These are phyloP conservation scores for Thalpophila matura DNA, from an alignment of 2,888 invertebrate species.

Conservation along the genomic window DNA sequence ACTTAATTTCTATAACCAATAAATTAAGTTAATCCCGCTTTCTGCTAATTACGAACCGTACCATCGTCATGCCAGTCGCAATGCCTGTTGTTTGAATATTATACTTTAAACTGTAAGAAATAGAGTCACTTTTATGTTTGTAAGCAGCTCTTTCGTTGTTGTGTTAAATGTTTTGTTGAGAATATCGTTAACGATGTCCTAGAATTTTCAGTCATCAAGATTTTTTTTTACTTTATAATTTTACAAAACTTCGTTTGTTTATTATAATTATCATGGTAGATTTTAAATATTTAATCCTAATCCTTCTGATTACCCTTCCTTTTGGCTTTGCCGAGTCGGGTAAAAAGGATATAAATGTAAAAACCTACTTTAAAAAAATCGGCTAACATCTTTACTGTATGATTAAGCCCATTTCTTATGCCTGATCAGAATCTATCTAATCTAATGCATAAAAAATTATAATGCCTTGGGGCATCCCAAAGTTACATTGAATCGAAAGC, in stretches of 20 bases:
- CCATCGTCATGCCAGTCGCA: constrained; percentile 4
- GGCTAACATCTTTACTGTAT: neutral
- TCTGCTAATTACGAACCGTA: constrained; percentile 54
- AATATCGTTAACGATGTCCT: constrained; percentile 28
- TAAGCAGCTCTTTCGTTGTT: constrained; percentile 11
- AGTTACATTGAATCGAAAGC: constrained; percentile 13
- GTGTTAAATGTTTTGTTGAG: constrained; percentile 13
- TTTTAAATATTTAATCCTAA: too few species aligned
- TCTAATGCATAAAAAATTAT: too few species aligned
- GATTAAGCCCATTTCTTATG: too few species aligned
- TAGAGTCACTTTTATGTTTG: constrained; percentile 9
- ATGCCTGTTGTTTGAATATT: constrained; percentile 18
- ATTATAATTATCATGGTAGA: too few species aligned
- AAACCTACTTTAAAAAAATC: neutral
- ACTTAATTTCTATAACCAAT: constrained; percentile 52
- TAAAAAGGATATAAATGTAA: too few species aligned
- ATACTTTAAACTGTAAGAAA: neutral
- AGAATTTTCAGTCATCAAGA: constrained; percentile 1
- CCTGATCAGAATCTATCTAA: too few species aligned
- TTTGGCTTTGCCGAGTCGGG: too few species aligned
- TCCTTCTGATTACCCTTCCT: too few species aligned
- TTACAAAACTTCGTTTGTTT: neutral
- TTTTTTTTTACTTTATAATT: neutral
- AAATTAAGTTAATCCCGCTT: constrained; percentile 50
- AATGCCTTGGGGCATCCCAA: neutral